Base-by-base conservation (phyloP, 2,888 invertebrate genomes). In the Muschampia plurimacula region DNA sequence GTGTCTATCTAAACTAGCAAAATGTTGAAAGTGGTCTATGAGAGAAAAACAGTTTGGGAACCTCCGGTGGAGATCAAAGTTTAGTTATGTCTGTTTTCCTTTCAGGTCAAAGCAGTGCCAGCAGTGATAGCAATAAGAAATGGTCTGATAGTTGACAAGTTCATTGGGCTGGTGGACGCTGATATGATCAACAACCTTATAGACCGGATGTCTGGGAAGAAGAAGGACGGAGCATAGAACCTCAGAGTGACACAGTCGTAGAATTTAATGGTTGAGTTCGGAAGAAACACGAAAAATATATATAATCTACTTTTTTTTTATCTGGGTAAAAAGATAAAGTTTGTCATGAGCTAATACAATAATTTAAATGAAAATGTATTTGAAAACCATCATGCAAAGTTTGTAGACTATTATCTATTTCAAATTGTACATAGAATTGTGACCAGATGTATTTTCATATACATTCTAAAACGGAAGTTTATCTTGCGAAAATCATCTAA, bases 101-200 rank as follows among this genome's bases (percentile, higher is more conserved):
- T 86, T 0, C 86, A 94, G 94, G 97, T 97, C 0, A 97, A 97
- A 90, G 97, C 97, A 44, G 97, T 97, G 0, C 97, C 97, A 39
- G 97, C 97, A 0, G 96, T 97, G 9, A 95, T 98, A 85, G 98
- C 97, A 10, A 97, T 98, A 68, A 96, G 96, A 70, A 97, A 97
- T 84, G 98, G 98, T 2, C 94, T 97, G 36, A 97, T 98, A 67
- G 96, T 97, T 22, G 97, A 98, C 88, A 98, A 98, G 87, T 98
- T 98, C 86, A 97, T 98, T 77, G 98, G 98, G 0, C 88, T 98
- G n/a, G 97, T 97, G 0, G 97, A 97, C 84, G 95, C 96, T 0
- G 95, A 96, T 80, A 97, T 97, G 96, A 97, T 98, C 83, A 97
- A 97, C 72, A 96, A 95, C 74, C 95, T 98, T 76, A 97, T 98